Evolutionary conservation across 2,888 invertebrate species (phyloP), one percentile per base, ranked within the genome.

Genomic region (Metallyticus violacea): DNA sequence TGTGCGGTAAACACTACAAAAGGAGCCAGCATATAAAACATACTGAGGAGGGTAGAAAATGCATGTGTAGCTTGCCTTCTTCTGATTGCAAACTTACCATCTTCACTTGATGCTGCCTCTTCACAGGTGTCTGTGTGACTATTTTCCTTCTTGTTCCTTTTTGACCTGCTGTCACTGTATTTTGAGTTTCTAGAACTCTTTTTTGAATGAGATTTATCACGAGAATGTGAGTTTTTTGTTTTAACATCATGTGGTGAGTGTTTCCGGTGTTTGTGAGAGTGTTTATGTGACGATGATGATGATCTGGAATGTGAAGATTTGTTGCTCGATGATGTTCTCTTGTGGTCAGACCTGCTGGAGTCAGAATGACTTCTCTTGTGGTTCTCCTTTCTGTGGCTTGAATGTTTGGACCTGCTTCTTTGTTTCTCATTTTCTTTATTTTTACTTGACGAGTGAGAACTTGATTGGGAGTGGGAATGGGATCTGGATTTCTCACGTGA

Each of bases 381-480:
- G 22, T 22, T 30, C n/a, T n/a, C n/a, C n/a, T n/a, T n/a, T n/a
- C n/a, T n/a, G n/a, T n/a, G n/a, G 6, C 30, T 62, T 40, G 40
- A 40, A 3, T 62, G 40, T 1, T 15, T 15, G 0, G 40, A 62
- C 91, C 92, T 62, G 89, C 89, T 81, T 92, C 92, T 85, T 90
- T 88, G 89, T 90, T 92, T 88, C 90, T 92, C 87, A 92, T 87
- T 40, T 79, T 81, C 62, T 81, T 85, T 84, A 84, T 89, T 88
- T 85, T 79, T 79, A 6, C 22, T 26, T 6, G 79, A 77, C n/a
- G 77, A 77, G 15, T n/a, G 15, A 77, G 77, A 79, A 6, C 26
- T 79, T 5, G 26, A 27, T n/a, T 27, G 9, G 6, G 79, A 26
- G 15, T 26, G 2, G 25, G 79, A 27, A 79, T 27, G 26, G 1